A percentile compares a stretch with the other conserved stretches of the same genome.
Evolutionary conservation across 2,888 invertebrate genomes (phyloP).

Genomic region (Bembecia ichneumoniformis): DNA sequence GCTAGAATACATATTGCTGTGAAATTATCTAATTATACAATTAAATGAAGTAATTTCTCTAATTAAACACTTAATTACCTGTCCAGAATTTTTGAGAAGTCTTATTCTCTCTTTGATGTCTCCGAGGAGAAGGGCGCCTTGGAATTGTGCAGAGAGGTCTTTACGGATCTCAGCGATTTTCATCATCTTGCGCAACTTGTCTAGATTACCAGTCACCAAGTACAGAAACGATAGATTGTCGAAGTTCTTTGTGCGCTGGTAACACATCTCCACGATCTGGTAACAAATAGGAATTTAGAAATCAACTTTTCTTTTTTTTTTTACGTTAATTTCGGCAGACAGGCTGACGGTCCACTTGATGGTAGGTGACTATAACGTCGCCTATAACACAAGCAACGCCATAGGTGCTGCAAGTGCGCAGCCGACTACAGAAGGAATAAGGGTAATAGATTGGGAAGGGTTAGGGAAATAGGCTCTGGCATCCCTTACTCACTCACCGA

Average conservation of each 20-base stretch:
- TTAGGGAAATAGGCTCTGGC: no score
- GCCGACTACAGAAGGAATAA: no score
- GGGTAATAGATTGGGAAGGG: no score
- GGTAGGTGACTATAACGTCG: no score
- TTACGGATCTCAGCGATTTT: constrained; percentile 99
- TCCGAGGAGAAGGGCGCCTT: constrained; percentile 92
- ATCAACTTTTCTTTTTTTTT: neutral
- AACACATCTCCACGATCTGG: constrained; percentile 96
- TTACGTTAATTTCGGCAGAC: no score
- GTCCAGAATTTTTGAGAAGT: constrained; percentile 81
- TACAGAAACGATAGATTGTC: constrained; percentile 98
- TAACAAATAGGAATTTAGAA: constrained; percentile 1
- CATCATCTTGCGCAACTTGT: constrained; percentile 98
- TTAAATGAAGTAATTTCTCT: no score
- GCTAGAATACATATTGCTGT: no score
- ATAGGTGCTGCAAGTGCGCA: no score
- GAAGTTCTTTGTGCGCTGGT: constrained; percentile 99
- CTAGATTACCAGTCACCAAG: constrained; percentile 97
- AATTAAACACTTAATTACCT: constrained; percentile 26
- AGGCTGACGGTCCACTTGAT: no score
- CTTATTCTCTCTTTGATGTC: constrained; percentile 92
- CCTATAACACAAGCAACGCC: no score
- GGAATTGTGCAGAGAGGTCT: constrained; percentile 96
- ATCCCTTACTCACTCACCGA: no score
- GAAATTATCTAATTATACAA: no score